Evolutionary conservation across 2,888 invertebrate genomes (phyloP).

Genomic region (Xestia ashworthii): DNA sequence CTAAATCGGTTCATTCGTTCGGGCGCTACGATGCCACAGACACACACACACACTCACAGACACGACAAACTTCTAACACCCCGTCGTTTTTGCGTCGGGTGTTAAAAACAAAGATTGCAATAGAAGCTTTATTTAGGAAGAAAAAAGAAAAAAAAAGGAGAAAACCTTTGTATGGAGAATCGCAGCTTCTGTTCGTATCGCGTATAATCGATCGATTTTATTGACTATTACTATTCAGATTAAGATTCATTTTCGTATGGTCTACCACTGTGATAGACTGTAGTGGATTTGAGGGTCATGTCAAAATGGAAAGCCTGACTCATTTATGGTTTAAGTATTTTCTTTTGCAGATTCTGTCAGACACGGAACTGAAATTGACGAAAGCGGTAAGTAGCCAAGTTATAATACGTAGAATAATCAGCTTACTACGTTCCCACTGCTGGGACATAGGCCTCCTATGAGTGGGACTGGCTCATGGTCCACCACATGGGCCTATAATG

Average conservation of each 20-base stretch:
- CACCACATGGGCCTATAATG: background rate
- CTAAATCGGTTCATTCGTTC: too few relatives aligned
- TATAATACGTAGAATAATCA: background rate
- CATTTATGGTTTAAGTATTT: background rate
- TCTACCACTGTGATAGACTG: background rate
- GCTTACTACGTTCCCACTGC: background rate
- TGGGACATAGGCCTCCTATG: background rate
- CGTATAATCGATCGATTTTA: too few relatives aligned
- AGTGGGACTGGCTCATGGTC: background rate
- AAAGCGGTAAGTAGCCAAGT: background rate
- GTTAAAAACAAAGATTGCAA: too few relatives aligned
- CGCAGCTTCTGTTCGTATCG: too few relatives aligned
- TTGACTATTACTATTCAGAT: background rate
- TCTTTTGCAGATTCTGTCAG: background rate
- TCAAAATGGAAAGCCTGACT: background rate
- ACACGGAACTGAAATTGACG: fast-evolving
- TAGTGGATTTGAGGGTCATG: background rate
- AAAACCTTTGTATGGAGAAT: too few relatives aligned
- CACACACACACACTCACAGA: too few relatives aligned
- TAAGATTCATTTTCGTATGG: background rate
- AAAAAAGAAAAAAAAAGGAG: too few relatives aligned
- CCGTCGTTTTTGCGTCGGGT: too few relatives aligned
- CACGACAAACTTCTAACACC: too few relatives aligned
- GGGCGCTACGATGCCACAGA: too few relatives aligned
- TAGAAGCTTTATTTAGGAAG: too few relatives aligned